Base-by-base conservation (phyloP, 1,140 invertebrate genomes). In the Saxidomus purpurata region DNA sequence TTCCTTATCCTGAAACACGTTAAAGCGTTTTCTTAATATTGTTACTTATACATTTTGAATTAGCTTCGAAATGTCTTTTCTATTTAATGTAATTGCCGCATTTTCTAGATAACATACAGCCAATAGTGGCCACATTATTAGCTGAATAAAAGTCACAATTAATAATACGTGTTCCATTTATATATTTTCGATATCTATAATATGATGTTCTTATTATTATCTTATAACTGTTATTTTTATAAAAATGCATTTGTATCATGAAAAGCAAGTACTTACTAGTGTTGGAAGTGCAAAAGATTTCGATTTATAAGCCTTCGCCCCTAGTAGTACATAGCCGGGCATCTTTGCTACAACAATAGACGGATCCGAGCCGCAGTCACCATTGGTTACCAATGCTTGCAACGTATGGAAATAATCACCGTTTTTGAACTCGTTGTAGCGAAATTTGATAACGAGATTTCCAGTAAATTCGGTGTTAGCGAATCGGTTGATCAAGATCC, bases 321-420 rank as follows among this genome's bases (percentile, higher is more conserved):
- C 87, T 13, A 83, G 34, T 25, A 89, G 59, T 1, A 89, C 87
- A 61, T 76, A 77, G 8, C 69, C 55, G 11, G 87, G 87, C 67
- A 89, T 63, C 71, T 89, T 90, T 1, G 71, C 92, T 31, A 93
- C 87, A 49, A 89, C 89, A 28, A 93, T 87, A 0, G 93, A 93
- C n/a, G 89, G 89, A 40, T 91, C 89, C n/a, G 83, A 82, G 15
- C 87, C 88, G 61, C 93, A 93, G 86, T 93, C 93, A 15, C 92
- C 93, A 82, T 93, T 93, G 38, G 92, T 89, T 1, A 93, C 71
- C 71, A 93, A 49, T 0, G 93, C 93, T 79, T 93, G 90, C 47
- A 89, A 47, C 11, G 59, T 15, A 13, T 76, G 25, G 28, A 55
- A 76, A n/a, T 77, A 61, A 0, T 40, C 0, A 22, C 84, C 85